Percentiles rank a stretch among this genome's conserved stretches.
phyloP scores from a whole-genome alignment of 2,888 invertebrate genomes.

The Spatulosminthurus flaviceps region DNA sequence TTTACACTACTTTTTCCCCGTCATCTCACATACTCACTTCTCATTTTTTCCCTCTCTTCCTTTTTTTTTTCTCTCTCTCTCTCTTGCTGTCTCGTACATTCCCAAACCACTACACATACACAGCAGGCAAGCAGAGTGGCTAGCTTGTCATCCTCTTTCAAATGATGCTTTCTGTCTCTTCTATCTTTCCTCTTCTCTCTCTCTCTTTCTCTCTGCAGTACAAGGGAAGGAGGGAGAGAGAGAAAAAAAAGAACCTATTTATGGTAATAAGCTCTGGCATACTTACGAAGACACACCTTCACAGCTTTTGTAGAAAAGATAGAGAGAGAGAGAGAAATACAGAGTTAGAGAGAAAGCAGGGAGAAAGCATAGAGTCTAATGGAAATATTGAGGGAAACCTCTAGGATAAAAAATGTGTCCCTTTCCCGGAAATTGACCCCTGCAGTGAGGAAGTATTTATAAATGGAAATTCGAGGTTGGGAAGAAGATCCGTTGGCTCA shows the following conservation, averaged over 20 bases:
- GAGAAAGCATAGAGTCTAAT: slow-evolving; percentile 16
- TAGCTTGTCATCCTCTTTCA: too few relatives aligned
- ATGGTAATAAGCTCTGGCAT: background rate
- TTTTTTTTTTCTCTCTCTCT: too few relatives aligned
- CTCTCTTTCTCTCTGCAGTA: background rate
- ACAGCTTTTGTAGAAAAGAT: background rate
- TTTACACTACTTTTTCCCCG: slow-evolving; percentile 52
- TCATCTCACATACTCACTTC: slow-evolving; percentile 54
- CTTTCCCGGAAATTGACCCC: slow-evolving; percentile 57
- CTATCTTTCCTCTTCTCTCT: slow-evolving; percentile 1
- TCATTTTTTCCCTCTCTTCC: slow-evolving; percentile 46
- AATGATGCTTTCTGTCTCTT: background rate
- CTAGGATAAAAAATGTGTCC: slow-evolving; percentile 57
- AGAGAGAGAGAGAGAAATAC: background rate
- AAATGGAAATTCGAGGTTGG: slow-evolving; percentile 59
- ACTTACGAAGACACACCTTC: background rate
- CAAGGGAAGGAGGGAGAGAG: background rate
- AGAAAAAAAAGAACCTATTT: background rate
- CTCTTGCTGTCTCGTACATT: background rate
- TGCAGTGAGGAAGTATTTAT: slow-evolving; percentile 58
- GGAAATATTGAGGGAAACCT: slow-evolving; percentile 16
- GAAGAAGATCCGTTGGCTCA: slow-evolving; percentile 52
- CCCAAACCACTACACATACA: background rate
- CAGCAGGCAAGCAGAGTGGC: background rate
- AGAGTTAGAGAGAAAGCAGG: background rate